phyloP scores from a whole-genome alignment of 1,140 invertebrate genomes.

The Mylabris phalerata region DNA sequence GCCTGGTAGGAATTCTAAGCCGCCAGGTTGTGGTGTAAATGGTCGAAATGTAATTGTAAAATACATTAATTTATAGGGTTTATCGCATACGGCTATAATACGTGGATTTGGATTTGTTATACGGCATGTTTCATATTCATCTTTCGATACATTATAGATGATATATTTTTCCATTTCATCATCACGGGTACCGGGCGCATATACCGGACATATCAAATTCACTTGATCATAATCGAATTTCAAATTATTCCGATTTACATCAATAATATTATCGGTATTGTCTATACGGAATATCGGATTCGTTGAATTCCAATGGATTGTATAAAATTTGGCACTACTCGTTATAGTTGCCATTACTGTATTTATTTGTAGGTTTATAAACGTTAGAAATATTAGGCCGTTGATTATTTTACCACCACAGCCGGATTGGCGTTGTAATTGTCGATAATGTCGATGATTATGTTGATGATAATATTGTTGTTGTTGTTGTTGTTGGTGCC shows the following conservation, averaged over 20 bases:
- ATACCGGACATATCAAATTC: constrained; percentile 91
- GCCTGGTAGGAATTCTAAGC: constrained; percentile 87
- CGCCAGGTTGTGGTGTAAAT: constrained; percentile 91
- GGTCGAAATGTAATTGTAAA: constrained; percentile 95
- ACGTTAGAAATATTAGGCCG: constrained; percentile 26
- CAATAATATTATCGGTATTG: constrained; percentile 95
- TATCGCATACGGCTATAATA: constrained; percentile 92
- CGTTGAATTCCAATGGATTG: constrained; percentile 42
- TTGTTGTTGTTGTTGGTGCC: too few species aligned
- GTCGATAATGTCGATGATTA: too few species aligned
- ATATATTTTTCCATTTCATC: constrained; percentile 90
- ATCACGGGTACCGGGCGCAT: constrained; percentile 76
- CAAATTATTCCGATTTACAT: constrained; percentile 89
- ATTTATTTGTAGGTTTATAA: constrained; percentile 19
- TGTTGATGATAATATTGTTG: too few species aligned
- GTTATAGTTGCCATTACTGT: constrained; percentile 30
- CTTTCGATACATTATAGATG: constrained; percentile 94
- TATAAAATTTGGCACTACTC: constrained; percentile 38
- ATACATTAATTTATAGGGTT: constrained; percentile 88
- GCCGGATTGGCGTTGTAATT: too few species aligned
- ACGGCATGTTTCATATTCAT: constrained; percentile 91
- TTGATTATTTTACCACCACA: constrained; percentile 9
- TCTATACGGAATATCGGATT: constrained; percentile 87
- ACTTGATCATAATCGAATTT: constrained; percentile 91
- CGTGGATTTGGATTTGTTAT: constrained; percentile 89